These are phyloP conservation scores for Lineus longissimus DNA, from an alignment of 1,140 invertebrate species.

Conservation along the genomic window DNA sequence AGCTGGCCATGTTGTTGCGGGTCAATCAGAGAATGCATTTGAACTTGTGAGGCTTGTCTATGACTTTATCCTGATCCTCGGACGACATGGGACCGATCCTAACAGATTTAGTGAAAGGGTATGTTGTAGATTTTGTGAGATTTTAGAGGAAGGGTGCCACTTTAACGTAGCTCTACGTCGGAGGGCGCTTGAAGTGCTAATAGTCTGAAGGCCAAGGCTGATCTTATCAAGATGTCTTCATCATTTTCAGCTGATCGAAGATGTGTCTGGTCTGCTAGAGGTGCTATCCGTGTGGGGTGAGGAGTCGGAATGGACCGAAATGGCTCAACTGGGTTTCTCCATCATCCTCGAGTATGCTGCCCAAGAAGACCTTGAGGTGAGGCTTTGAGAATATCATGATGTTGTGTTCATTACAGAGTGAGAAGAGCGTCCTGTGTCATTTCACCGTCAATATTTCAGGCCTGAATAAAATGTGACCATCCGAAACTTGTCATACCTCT, in stretches of 20 bases:
- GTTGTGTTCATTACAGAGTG: too few relatives aligned
- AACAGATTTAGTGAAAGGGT: conserved; percentile 55
- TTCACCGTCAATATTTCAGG: too few relatives aligned
- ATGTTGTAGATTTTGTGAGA: conserved; percentile 19
- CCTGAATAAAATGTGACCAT: too few relatives aligned
- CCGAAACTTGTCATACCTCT: too few relatives aligned
- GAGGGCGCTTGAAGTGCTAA: too few relatives aligned
- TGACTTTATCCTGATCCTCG: conserved; percentile 60
- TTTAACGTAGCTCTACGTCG: too few relatives aligned
- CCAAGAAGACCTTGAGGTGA: conserved; percentile 56
- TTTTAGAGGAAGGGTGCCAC: too few relatives aligned
- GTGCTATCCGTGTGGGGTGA: conserved; percentile 56
- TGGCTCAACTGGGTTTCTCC: conserved; percentile 58
- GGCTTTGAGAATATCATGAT: too few relatives aligned
- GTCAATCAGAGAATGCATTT: conserved; percentile 57
- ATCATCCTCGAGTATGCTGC: conserved; percentile 60
- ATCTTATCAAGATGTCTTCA: background rate
- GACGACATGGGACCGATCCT: conserved; percentile 50
- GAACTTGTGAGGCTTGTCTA: conserved; percentile 61
- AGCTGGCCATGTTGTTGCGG: conserved; percentile 44
- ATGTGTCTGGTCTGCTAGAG: conserved; percentile 59
- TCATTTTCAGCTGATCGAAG: conserved; percentile 57
- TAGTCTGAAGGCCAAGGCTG: too few relatives aligned
- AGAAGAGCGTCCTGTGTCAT: too few relatives aligned
- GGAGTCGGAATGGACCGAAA: conserved; percentile 60